Evolutionary conservation across 2,888 invertebrate genomes (phyloP), one percentile per base, ranked within the genome.

Genomic region (Sphaeridia pumilis): DNA sequence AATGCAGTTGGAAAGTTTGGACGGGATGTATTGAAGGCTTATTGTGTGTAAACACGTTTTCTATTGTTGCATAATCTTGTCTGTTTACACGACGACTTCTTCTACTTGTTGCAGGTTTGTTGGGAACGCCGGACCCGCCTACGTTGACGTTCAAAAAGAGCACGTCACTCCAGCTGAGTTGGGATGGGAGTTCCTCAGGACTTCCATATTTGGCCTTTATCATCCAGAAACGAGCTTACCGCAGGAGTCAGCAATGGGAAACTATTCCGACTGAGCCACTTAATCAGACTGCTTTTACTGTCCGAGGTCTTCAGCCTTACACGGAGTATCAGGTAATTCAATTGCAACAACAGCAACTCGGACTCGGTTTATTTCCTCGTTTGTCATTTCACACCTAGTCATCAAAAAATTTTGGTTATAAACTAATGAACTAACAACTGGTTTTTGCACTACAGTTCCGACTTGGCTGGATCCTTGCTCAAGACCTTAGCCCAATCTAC

Each of bases 221-320:
- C 21, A 50, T 64, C 49, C 62, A 64, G 53, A 48, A 56, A 43
- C 47, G 61, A 55, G 46, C 56, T 24, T 58, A 57, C 56, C 55
- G 51, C 21, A 50, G 58, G 46, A 52, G 47, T 31, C 52, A 59
- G 20, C 42, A 14, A 44, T 64, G 64, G 64, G 61, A 62, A 56
- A 58, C 59, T 26, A 48, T 64, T 28, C 58, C 60, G 27, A 45
- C 56, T 21, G 49, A 52, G 45, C 59, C 60, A 38, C 49, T 59
- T 49, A 64, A 70, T 27, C 66, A 71, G 80, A 36, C 84, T 84
- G 78, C 55, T 22, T 57, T 61, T 52, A 76, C 78, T 25, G 81
- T 92, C 7, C 81, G 83, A 60, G 80, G 83, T 62, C 74, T 93
- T 46, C 80, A 84, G 61, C 90, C 93, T 0, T 92, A 87, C 69